Evolutionary conservation across 2,797 vertebrate species (phyloP).

Genomic region (Coluber constrictor): DNA sequence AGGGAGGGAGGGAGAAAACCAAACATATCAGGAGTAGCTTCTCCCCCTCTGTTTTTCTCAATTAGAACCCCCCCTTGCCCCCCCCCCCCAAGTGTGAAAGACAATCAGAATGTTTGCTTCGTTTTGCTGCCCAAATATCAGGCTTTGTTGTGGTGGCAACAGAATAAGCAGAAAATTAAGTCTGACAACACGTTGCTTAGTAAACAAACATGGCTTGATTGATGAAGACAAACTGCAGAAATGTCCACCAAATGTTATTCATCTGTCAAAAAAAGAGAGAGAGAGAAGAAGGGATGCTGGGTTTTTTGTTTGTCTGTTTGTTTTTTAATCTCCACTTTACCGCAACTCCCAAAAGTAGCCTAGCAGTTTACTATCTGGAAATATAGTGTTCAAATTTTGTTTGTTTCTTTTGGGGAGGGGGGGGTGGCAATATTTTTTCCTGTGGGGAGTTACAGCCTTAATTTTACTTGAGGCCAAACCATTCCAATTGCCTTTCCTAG

Average conservation of each 20-base stretch:
- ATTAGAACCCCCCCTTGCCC: conserved; percentile 70
- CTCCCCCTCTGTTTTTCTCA: neutral
- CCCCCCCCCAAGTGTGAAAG: conserved; percentile 66
- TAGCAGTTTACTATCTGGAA: conserved; percentile 58
- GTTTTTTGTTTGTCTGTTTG: neutral
- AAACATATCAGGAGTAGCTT: neutral
- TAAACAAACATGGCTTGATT: conserved; percentile 84
- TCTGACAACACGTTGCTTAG: conserved; percentile 83
- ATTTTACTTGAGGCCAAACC: conserved; percentile 71
- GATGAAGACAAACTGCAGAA: conserved; percentile 84
- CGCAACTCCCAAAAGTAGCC: conserved; percentile 42
- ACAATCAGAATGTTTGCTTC: conserved; percentile 66
- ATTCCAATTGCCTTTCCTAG: conserved; percentile 65
- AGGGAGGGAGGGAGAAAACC: too few species aligned
- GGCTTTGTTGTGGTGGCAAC: conserved; percentile 75
- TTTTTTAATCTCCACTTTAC: neutral
- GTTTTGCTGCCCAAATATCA: conserved; percentile 75
- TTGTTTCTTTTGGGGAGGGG: neutral
- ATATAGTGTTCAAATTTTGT: conserved; percentile 62
- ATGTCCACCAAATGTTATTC: conserved; percentile 55
- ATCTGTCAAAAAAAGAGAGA: conserved; percentile 29
- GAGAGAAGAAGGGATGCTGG: neutral
- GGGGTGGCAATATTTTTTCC: neutral
- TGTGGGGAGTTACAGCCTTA: conserved; percentile 59
- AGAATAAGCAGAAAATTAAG: conserved; percentile 84